These are phyloP conservation scores for Nasonia longicornis DNA, from an alignment of 1,140 invertebrate genomes.

Conservation along the genomic window DNA sequence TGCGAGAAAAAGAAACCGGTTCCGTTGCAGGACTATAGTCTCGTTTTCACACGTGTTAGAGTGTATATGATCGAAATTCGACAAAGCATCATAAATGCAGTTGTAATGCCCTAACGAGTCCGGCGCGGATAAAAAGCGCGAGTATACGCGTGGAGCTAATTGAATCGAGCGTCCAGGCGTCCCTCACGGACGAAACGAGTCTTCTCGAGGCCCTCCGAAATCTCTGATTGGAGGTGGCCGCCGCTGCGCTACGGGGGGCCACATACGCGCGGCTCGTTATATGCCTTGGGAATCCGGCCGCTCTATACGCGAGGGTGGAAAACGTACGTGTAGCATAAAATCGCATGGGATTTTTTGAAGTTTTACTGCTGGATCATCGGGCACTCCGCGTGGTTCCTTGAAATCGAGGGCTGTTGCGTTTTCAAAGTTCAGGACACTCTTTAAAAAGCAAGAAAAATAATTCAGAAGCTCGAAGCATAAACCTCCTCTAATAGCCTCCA, in stretches of 20 bases:
- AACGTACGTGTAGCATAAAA: slow-evolving; percentile 26
- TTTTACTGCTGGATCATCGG: slow-evolving; percentile 38
- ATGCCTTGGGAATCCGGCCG: slow-evolving; percentile 9
- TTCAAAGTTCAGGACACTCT: background rate
- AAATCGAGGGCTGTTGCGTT: background rate
- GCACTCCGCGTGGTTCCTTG: slow-evolving; percentile 38
- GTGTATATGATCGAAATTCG: no score
- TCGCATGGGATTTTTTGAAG: background rate
- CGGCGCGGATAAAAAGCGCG: background rate
- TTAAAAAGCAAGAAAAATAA: no score
- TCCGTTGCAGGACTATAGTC: slow-evolving; percentile 11
- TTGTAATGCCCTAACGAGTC: no score
- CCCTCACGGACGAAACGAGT: background rate
- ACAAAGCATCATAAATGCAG: no score
- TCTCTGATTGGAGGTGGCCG: background rate
- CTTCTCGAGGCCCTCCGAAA: background rate
- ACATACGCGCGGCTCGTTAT: background rate
- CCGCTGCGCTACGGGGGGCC: background rate
- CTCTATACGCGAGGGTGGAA: slow-evolving; percentile 22
- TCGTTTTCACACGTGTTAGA: no score
- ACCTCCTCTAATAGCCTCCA: no score
- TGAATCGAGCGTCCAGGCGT: slow-evolving; percentile 55
- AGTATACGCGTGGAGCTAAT: slow-evolving; percentile 49
- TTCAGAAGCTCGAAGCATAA: no score
- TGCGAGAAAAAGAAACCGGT: slow-evolving; percentile 28